Evolutionary conservation across 2,797 vertebrate genomes (phyloP).

Genomic region (Syndactyla subalaris): DNA sequence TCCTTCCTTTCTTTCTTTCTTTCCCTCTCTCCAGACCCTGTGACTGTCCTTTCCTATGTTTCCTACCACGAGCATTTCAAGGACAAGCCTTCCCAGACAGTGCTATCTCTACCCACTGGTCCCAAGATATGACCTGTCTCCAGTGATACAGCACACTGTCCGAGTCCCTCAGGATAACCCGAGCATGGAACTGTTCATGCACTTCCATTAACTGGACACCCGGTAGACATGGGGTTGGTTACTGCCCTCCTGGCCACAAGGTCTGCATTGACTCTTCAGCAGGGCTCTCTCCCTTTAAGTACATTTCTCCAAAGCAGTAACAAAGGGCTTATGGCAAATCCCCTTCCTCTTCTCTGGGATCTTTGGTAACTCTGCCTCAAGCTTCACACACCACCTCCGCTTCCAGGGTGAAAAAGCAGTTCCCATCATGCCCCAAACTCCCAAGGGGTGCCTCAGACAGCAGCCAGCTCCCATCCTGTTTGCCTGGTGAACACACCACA

Average conservation of each 20-base stretch:
- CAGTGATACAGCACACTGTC: accelerated
- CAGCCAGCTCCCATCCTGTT: not conserved
- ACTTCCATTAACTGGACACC: not conserved
- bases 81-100: not conserved
- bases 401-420: not conserved
- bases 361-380: not conserved
- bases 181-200: accelerated
- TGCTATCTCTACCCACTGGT: not conserved
- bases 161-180: not conserved
- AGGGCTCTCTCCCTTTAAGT: not conserved
- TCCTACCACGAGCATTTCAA: not conserved
- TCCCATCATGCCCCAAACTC: not conserved
- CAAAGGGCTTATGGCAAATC: not conserved
- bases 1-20: not conserved
- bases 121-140: not conserved
- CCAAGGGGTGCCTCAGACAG: not conserved
- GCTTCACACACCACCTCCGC: not conserved
- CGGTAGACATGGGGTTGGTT: accelerated
- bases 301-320: not conserved
- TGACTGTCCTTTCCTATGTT: not conserved
- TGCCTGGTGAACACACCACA: not conserved
- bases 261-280: accelerated
- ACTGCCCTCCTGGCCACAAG: accelerated
- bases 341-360: not conserved
- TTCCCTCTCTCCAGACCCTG: no score